phyloP scores from a whole-genome alignment of 2,888 invertebrate genomes.

The Rotaria magnacalcarata region DNA sequence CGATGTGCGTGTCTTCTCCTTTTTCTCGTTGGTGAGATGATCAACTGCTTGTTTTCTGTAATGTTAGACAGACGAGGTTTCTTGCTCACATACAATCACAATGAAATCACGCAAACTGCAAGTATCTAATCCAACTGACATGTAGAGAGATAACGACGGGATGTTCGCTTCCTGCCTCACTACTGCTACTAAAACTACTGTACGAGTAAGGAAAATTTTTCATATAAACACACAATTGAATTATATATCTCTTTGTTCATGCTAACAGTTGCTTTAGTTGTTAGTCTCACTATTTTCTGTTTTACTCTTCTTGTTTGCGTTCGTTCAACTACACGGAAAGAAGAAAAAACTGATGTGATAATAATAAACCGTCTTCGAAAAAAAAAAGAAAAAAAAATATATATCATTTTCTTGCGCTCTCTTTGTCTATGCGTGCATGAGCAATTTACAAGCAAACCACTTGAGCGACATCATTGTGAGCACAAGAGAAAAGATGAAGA shows the following conservation, averaged over 20 bases:
- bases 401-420: not conserved
- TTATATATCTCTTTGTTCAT: not conserved
- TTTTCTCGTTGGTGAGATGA: not conserved
- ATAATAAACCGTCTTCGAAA: not conserved
- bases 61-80: not conserved
- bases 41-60: not conserved
- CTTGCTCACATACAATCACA: not conserved
- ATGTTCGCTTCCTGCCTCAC: not conserved
- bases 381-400: conserved; percentile 10
- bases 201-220: not conserved
- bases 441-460: conserved; percentile 16
- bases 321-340: not conserved
- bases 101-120: not conserved
- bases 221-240: not conserved
- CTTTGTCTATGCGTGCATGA: not conserved
- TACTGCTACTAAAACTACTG: not conserved
- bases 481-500: not conserved
- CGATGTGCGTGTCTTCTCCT: not conserved
- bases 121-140: conserved; percentile 6
- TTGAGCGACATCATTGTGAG: not conserved
- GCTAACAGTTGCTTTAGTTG: not conserved
- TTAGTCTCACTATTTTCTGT: not conserved
- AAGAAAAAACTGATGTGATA: not conserved
- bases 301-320: not conserved
- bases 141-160: not conserved